Base-by-base conservation (phyloP, 2,113 vertebrate species). In the Fukomys damarensis region DNA sequence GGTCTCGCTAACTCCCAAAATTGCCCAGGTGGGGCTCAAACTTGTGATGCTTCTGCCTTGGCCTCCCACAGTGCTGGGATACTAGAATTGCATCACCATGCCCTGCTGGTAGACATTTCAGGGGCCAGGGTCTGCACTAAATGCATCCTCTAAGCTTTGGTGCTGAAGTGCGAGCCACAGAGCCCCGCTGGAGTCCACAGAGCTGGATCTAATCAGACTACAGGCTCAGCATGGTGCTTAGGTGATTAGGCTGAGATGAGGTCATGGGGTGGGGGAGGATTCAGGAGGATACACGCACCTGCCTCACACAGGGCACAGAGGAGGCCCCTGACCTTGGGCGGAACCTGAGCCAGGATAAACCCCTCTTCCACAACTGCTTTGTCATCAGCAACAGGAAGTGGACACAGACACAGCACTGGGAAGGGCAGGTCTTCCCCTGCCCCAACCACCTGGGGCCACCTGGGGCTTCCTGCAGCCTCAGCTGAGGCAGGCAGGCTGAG, bases 41-140 rank as follows among this genome's bases (percentile, higher is more conserved):
- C 72, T 30, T 30, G 5, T 8, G 13, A 46, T 70, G 65, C n/a
- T 38, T 35, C n/a, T 76, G 72, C 24, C 14, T 26, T 41, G 13
- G 26, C 26, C 43, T 76, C 43, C 43, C 72, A 16, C 72, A 49
- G 72, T 16, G 43, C 72, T 76, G 26, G 41, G 26, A 28, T 28
- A 41, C 22, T 4, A 30, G 72, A 5, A 28, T 24, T 76, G 41
- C 38, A 11, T 43, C 72, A 43, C 38, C 26, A 41, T 4, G 17
- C 66, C 66, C 12, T 2, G 72, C 41, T 46, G 72, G 26, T 11
- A 14, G 72, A 43, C 72, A 28, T 30, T 46, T 46, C 41, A 41
- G 2, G 2, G 56, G 56, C n/a, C 3, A 2, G 24, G 56, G 7
- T 30, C 1, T 10, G 81, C 56, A 7, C 0, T 30, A 2, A 7